Conservation (phyloP, 37 sponge, comb jelly and placozoan genomes). For the Chondrilla cf. caribensis region DNA sequence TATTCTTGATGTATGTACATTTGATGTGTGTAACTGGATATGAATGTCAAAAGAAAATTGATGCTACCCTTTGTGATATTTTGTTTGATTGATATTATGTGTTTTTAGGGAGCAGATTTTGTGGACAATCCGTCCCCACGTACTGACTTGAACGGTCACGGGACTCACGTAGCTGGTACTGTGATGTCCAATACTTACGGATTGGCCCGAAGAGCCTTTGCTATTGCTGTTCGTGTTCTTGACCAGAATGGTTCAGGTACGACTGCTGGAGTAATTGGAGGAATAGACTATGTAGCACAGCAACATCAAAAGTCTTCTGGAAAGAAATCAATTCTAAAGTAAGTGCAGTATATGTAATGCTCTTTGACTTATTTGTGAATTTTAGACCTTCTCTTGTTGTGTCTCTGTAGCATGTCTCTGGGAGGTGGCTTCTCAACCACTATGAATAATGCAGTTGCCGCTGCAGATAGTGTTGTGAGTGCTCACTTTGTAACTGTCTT, state of each 20-base stretch:
- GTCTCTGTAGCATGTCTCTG: constrained; percentile 88
- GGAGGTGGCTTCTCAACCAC: constrained; percentile 50
- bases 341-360: background rate
- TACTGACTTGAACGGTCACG: constrained; percentile 68
- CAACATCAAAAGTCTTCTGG: constrained; percentile 38
- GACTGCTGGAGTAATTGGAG: constrained; percentile 49
- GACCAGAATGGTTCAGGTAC: constrained; percentile 48
- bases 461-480: constrained; percentile 54
- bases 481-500: too few species aligned
- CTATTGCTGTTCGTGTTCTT: constrained; percentile 71
- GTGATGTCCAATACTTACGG: constrained; percentile 65
- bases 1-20: too few species aligned
- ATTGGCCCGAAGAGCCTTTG: constrained; percentile 57
- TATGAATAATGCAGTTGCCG: constrained; percentile 60
- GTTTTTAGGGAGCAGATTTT: constrained; percentile 38
- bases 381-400: too few species aligned
- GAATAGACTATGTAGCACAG: constrained; percentile 34
- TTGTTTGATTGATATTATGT: background rate
- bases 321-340: constrained; percentile 14
- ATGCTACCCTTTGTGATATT: background rate
- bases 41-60: too few species aligned
- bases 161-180: constrained; percentile 76
- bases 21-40: too few species aligned
- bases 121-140: constrained; percentile 42
- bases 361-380: background rate